These are phyloP conservation scores for Pelvicachromis taeniatus DNA, from an alignment of 2,113 vertebrate genomes.

Conservation along the genomic window DNA sequence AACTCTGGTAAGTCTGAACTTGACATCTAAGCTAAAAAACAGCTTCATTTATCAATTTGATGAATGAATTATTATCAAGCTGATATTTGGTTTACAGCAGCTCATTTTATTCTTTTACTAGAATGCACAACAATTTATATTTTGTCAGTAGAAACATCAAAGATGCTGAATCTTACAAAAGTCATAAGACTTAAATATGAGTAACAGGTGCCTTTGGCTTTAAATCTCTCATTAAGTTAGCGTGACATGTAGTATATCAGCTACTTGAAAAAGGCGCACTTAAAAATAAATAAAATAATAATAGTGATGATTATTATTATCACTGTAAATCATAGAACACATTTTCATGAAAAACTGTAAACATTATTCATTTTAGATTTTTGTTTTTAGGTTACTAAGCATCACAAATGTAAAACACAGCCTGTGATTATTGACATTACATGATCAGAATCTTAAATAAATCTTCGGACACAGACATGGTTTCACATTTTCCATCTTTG, in stretches of 20 bases:
- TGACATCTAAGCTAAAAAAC: too few species aligned
- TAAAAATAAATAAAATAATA: neutral
- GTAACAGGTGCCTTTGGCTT: neutral
- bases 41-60: neutral
- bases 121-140: too few species aligned
- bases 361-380: too few species aligned
- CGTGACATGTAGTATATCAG: neutral
- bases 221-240: neutral
- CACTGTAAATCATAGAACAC: too few species aligned
- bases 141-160: too few species aligned
- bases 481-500: neutral
- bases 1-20: slow-evolving; percentile 17
- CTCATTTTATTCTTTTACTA: neutral
- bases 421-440: too few species aligned
- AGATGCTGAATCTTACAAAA: too few species aligned
- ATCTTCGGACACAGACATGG: neutral
- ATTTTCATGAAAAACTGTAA: too few species aligned
- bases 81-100: neutral
- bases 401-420: too few species aligned
- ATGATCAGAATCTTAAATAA: neutral
- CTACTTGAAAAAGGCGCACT: neutral
- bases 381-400: too few species aligned
- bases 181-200: too few species aligned
- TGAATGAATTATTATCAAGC: neutral
- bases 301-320: too few species aligned